A percentile compares a stretch with the other conserved stretches of the same genome.
phyloP scores from a whole-genome alignment of 2,888 invertebrate genomes.

The Morpho deidamia region DNA sequence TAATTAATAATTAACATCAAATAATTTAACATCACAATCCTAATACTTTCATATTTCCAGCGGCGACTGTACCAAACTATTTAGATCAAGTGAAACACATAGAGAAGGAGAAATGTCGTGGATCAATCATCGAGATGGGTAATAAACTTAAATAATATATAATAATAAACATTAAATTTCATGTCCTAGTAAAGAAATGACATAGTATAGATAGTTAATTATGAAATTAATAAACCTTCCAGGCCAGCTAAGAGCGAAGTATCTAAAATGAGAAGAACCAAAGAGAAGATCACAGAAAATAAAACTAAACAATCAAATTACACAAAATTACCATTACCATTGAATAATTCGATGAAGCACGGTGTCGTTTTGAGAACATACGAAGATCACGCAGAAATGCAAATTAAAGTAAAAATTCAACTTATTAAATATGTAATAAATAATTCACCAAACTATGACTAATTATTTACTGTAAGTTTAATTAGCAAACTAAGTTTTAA shows the following conservation, averaged over 20 bases:
- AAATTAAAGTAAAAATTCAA: background rate
- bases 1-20: too few species aligned
- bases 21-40: background rate
- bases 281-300: constrained; percentile 19
- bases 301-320: background rate
- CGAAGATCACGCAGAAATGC: constrained; percentile 5
- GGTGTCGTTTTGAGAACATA: constrained; percentile 35
- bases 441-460: background rate
- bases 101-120: constrained; percentile 45
- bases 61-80: constrained; percentile 44
- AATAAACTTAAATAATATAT: constrained; percentile 8
- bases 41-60: constrained; percentile 31
- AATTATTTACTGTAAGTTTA: background rate
- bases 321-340: background rate
- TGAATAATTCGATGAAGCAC: constrained; percentile 33
- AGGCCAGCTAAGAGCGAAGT: constrained; percentile 49
- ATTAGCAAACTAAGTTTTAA: too few species aligned
- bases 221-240: constrained; percentile 19
- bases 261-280: constrained; percentile 32
- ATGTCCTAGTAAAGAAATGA: too few species aligned
- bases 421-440: background rate
- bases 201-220: too few species aligned
- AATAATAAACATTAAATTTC: too few species aligned
- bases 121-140: constrained; percentile 57
- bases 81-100: constrained; percentile 46